These are phyloP conservation scores for Trachops cirrhosus DNA, from an alignment of 2,797 vertebrate genomes.

Conservation along the genomic window DNA sequence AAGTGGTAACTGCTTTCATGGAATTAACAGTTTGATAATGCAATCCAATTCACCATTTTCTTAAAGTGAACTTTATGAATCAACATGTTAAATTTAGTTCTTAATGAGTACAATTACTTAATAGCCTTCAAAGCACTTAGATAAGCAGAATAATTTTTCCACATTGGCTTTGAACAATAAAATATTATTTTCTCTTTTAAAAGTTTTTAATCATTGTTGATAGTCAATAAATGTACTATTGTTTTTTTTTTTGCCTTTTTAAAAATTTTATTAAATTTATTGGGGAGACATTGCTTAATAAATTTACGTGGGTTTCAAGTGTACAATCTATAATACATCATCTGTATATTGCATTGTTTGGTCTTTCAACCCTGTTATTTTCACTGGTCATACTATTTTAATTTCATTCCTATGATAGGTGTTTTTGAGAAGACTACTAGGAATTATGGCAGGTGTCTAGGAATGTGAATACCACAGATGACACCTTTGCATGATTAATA, in stretches of 20 bases:
- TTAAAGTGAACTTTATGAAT: not conserved
- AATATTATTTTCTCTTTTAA: not conserved
- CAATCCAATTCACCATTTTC: not conserved
- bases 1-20: not conserved
- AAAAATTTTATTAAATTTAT: not conserved
- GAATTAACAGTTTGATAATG: slow-evolving; percentile 16
- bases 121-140: not conserved
- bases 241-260: slow-evolving; percentile 1
- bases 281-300: not conserved
- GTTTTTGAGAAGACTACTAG: not conserved
- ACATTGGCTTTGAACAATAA: not conserved
- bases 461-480: not conserved
- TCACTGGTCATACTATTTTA: not conserved
- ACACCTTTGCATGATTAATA: not conserved
- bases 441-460: not conserved
- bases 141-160: not conserved
- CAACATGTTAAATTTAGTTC: not conserved
- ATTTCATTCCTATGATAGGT: not conserved
- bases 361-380: not conserved
- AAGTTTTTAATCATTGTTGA: not conserved
- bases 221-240: not conserved
- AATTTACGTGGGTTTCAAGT: not conserved
- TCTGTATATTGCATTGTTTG: not conserved
- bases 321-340: not conserved
- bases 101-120: not conserved